Evolutionary conservation across 2,888 invertebrate species (phyloP).

Genomic region (Miltochrista miniata): DNA sequence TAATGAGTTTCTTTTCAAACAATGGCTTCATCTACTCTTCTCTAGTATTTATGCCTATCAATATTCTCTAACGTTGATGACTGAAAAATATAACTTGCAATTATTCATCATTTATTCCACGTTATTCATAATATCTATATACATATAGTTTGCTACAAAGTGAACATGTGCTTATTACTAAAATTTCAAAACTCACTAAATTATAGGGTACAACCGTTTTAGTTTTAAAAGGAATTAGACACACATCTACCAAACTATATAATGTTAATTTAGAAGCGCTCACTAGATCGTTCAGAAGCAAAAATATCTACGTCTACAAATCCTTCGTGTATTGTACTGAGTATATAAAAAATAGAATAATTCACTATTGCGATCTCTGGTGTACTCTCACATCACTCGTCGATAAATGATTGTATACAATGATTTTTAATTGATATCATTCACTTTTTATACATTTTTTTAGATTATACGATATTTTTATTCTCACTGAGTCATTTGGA

Average conservation of each 20-base stretch:
- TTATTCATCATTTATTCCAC: slow-evolving; percentile 42
- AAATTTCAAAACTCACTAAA: slow-evolving; percentile 58
- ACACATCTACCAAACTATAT: slow-evolving; percentile 63
- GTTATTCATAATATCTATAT: slow-evolving; percentile 37
- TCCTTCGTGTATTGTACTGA: slow-evolving; percentile 55
- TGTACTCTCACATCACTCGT: slow-evolving; percentile 66
- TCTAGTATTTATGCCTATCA: slow-evolving; percentile 52
- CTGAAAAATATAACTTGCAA: slow-evolving; percentile 51
- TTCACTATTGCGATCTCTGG: slow-evolving; percentile 77
- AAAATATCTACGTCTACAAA: slow-evolving; percentile 46
- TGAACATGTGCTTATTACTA: slow-evolving; percentile 57
- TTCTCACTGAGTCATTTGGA: slow-evolving; percentile 63
- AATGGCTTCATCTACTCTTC: slow-evolving; percentile 70
- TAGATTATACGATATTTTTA: slow-evolving; percentile 56
- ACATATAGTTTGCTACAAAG: slow-evolving; percentile 35
- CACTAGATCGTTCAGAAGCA: slow-evolving; percentile 48
- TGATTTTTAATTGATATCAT: slow-evolving; percentile 65
- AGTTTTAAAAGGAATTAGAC: slow-evolving; percentile 54
- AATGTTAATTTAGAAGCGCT: slow-evolving; percentile 57
- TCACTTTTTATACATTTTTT: slow-evolving; percentile 73
- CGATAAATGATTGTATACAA: slow-evolving; percentile 61
- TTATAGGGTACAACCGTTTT: slow-evolving; percentile 61
- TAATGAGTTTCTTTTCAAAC: slow-evolving; percentile 67
- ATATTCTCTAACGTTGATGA: slow-evolving; percentile 51
- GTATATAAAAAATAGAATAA: slow-evolving; percentile 76